These are phyloP conservation scores for Sesamia inferens DNA, from an alignment of 2,888 invertebrate genomes.

Conservation along the genomic window DNA sequence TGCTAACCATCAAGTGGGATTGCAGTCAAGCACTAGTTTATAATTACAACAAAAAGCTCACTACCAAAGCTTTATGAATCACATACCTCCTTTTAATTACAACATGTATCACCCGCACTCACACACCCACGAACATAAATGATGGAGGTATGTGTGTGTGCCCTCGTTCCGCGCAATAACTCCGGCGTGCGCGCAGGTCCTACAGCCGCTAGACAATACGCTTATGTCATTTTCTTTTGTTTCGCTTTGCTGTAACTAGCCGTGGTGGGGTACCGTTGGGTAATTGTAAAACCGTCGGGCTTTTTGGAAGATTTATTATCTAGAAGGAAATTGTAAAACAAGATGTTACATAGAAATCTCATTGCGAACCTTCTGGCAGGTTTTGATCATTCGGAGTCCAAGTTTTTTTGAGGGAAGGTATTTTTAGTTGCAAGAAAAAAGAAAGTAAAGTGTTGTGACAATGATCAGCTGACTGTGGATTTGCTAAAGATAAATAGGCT, in stretches of 20 bases:
- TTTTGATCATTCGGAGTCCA: background rate
- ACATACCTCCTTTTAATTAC: constrained; percentile 51
- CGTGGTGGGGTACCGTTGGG: constrained; percentile 55
- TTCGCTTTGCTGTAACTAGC: constrained; percentile 59
- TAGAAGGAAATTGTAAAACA: background rate
- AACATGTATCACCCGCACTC: constrained; percentile 51
- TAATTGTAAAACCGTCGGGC: constrained; percentile 22
- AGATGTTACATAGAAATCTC: background rate
- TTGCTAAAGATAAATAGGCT: background rate
- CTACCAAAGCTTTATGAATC: constrained; percentile 1
- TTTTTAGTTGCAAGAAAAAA: background rate
- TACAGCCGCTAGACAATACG: constrained; percentile 67
- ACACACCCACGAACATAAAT: constrained; percentile 22
- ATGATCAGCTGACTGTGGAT: background rate
- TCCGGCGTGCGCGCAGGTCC: constrained; percentile 70
- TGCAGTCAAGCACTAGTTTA: too few relatives aligned
- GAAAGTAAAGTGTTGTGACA: background rate
- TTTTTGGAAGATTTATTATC: background rate
- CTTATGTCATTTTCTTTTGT: constrained; percentile 78
- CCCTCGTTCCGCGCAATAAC: constrained; percentile 63
- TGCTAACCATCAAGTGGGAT: too few relatives aligned
- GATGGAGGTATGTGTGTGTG: constrained; percentile 42
- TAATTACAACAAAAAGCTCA: background rate
- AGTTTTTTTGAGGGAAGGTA: background rate
- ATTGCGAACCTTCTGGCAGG: background rate